A percentile compares a stretch with the other conserved stretches of the same genome.
Evolutionary conservation across 2,113 vertebrate species (phyloP).

Genomic region (Macrotus californicus): DNA sequence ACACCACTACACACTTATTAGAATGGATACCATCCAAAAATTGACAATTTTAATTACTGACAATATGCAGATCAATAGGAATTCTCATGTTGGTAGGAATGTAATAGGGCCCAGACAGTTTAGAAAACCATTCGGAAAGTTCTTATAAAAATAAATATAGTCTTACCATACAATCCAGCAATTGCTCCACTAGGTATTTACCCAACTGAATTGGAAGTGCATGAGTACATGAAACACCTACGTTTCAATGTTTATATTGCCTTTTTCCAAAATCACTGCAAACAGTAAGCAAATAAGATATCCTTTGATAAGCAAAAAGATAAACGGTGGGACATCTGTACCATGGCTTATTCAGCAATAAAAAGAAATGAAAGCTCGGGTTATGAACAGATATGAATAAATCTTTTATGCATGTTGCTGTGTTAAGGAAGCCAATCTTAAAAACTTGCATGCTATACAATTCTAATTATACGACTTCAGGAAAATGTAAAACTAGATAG

Average conservation of each 20-base stretch:
- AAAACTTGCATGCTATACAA: neutral
- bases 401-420: neutral
- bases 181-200: neutral
- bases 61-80: neutral
- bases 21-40: neutral
- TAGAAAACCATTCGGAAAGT: neutral
- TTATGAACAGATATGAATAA: neutral
- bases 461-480: neutral
- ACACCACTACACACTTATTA: neutral
- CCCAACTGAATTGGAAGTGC: neutral
- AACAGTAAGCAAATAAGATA: neutral
- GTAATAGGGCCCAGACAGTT: neutral
- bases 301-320: neutral
- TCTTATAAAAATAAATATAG: neutral
- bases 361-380: neutral
- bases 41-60: neutral
- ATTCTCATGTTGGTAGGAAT: neutral
- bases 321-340: neutral
- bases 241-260: neutral
- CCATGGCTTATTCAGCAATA: neutral
- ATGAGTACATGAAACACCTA: neutral
- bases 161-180: neutral
- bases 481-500: neutral
- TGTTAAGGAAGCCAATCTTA: neutral
- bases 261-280: neutral